Percentiles rank a stretch among this genome's conserved stretches.
These are phyloP conservation scores for Umimayanthus kanabou DNA, from an alignment of 92 coral and sea anemone genomes.

Conservation along the genomic window DNA sequence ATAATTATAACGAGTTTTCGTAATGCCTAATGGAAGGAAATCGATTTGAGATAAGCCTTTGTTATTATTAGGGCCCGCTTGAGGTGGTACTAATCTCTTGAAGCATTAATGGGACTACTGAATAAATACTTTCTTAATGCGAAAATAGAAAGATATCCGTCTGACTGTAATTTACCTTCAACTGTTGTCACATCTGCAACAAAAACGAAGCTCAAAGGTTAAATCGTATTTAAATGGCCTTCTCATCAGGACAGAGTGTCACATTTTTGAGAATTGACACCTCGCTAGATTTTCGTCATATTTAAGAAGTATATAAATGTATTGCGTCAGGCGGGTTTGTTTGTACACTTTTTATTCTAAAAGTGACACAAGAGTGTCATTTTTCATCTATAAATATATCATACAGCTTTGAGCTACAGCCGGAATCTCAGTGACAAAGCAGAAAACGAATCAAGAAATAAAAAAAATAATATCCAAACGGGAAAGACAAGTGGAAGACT, in stretches of 20 bases:
- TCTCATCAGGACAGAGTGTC: constrained; percentile 2
- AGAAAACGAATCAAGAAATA: no score
- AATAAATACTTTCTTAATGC: not conserved
- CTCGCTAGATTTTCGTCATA: constrained; percentile 1
- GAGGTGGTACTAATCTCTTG: not conserved
- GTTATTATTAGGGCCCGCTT: not conserved
- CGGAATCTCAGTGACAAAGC: not conserved
- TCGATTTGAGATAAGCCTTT: constrained; percentile 10
- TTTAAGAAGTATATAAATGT: not conserved
- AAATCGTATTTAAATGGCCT: not conserved
- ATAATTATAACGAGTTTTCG: not conserved
- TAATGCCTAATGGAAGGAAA: constrained; percentile 20
- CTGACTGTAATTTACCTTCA: not conserved
- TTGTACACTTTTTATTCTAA: not conserved
- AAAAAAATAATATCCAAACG: no score
- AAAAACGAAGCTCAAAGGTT: not conserved
- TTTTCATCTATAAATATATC: not conserved
- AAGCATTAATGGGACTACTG: not conserved
- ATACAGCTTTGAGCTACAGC: not conserved
- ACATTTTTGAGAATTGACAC: constrained; percentile 1
- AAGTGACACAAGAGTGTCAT: not conserved
- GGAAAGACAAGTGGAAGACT: no score
- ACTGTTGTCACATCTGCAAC: constrained; percentile 9
- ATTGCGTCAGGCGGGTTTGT: not conserved
- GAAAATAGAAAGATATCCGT: not conserved